Evolutionary conservation across 2,113 vertebrate species (phyloP), one percentile per base, ranked within the genome.

Genomic region (Chlorodrepanis virens): DNA sequence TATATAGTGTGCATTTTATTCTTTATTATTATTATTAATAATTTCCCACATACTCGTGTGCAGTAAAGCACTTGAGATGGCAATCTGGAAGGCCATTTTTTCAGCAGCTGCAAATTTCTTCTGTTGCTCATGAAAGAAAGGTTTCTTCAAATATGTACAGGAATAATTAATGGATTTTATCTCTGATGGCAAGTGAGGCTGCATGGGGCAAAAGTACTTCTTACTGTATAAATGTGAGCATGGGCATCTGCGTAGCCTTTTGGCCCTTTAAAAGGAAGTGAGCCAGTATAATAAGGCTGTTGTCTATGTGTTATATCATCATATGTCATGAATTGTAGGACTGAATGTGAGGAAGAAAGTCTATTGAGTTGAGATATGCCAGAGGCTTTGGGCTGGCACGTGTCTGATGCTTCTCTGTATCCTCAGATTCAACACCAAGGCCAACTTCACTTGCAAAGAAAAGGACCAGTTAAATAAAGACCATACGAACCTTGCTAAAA

Each of bases 381-480:
- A 81, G 54, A 78, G 87, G 45, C 39, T 83, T 90, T 80, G 82
- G 67, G 31, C 42, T 59, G 67, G 84, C 50, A 76, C 10, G 17
- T 57, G 70, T 53, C 50, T 42, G 82, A 70, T 70, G 39, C 19
- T 70, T 80, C 87, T 83, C 78, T 91, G 16, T 83, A 67, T 83
- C 68, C 71, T 91, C 10, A 0, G 42, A 74, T 83, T 69, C 82
- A 85, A 82, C 57, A 93, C 59, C 47, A 76, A 80, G 63, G 50
- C 42, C 59, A 90, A 49, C 47, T 91, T 79, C 25, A 87, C 67
- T 90, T 3, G 3, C 29, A 86, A 85, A 89, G 56, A 82, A 83
- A 92, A 83, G 59, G 90, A 70, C 29, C 59, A 50, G 44, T 90
- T 76, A 79, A 96, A 94, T 90, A 90, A 87, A 96, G 87, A 54